Evolutionary conservation across 2,888 invertebrate species (phyloP), one percentile per base, ranked within the genome.

Genomic region (Drosophila sordidapex): DNA sequence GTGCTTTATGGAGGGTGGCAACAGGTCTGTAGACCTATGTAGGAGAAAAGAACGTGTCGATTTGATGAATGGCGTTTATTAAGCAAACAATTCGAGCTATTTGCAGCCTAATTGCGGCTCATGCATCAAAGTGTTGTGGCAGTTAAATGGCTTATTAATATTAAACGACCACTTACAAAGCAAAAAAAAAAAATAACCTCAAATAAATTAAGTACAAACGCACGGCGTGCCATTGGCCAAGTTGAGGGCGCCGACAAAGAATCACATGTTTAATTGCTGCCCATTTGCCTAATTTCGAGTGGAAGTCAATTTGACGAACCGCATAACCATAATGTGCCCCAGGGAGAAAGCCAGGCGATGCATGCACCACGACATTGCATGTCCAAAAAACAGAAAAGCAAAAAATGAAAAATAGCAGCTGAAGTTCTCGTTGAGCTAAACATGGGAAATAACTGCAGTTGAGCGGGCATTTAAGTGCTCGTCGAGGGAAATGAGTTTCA

Each of bases 41-140:
- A 15, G 15, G 38, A n/a, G 61, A 76, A 75, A 67, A n/a, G 25
- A 66, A 88, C 79, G 88, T 88, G 86, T 90, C 90, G 88, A 90
- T 83, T 87, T 87, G 90, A 87, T 87, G 86, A 88, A 87, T 87
- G 85, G 63, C 85, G 72, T 87, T 89, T 89, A 84, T 89, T 87
- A 89, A 82, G 88, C 74, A 86, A 87, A 88, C 86, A 83, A 81
- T 88, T 83, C 70, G 33, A 88, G 89, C 83, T 77, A 87, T 87
- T 87, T 87, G 72, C 74, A 64, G 90, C 66, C 88, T 89, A 89
- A 85, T 84, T 87, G 85, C 57, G 74, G 48, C 40, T 62, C 89
- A 89, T 85, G 82, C 87, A 87, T 85, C 85, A 85, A 82, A 85
- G 66, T 80, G 88, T 68, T 82, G 81, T 75, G 87, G 74, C 88